Base-by-base conservation (phyloP, 2,888 invertebrate species). In the Oconnorella tubifera region DNA sequence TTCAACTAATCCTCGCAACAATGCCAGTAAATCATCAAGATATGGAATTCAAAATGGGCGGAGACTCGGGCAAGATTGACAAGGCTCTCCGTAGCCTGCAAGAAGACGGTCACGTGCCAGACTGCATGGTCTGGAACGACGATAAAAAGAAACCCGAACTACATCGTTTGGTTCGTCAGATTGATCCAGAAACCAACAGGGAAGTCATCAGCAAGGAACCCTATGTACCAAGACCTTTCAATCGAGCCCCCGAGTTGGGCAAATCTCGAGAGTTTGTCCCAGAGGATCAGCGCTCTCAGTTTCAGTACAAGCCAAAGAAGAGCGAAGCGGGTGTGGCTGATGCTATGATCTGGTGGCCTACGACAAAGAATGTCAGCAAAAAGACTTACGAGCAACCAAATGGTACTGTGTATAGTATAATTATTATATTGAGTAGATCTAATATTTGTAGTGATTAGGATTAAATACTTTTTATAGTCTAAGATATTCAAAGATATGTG, bases 321-420 rank as follows among this genome's bases (percentile, higher is more conserved):
- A 23, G 4, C 14, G 53, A 51, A 25, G 14, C 14, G 10, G 53
- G 53, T 27, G 53, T 51, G 53, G 53, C 14, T 6, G 53, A 51
- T 6, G 10, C 53, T 19, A 51, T 51, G 53, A 51, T 51, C 53
- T 51, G 53, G 53, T 51, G 53, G 53, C 53, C 53, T 6, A 51
- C 53, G 6, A 23, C 53, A 27, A 19, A 51, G 53, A 10, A 51
- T 25, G 53, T 51, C 25, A 6, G 6, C 23, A 51, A 19, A 6
- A 19, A 23, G 14, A 6, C 25, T 27, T 51, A 19, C 25, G 53
- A 51, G 53, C 14, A 51, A 51, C 25, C 53, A 6, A 27, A 19
- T 23, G 53, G 53, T 51, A 51, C 40, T 40, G 19, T n/a, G n/a
- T n/a, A n/a, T n/a, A n/a, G n/a, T n/a, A n/a, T n/a, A n/a, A n/a